Conservation (phyloP, 2,113 vertebrate genomes). For the Hypocryptadius cinnamomeus region DNA sequence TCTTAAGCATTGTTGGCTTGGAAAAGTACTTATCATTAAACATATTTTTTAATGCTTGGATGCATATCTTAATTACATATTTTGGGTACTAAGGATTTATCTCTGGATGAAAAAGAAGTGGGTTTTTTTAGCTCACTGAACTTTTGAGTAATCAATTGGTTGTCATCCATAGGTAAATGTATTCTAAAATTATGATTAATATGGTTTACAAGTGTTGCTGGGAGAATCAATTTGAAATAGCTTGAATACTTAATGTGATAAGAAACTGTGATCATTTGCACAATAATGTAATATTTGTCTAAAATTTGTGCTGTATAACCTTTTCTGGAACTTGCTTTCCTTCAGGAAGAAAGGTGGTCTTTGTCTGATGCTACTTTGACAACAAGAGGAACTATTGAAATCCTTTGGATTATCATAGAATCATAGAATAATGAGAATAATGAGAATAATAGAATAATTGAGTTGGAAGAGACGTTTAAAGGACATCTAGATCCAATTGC, state of each 20-base stretch:
- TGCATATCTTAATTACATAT: not conserved
- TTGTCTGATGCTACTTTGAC: not conserved
- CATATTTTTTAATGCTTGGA: not conserved
- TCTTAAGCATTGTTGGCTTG: not conserved
- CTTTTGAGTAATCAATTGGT: not conserved
- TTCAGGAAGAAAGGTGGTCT: not conserved
- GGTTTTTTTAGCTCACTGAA: not conserved
- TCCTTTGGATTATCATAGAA: not conserved
- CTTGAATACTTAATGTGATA: not conserved
- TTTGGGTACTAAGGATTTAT: not conserved
- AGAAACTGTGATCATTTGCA: not conserved
- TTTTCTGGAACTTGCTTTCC: not conserved
- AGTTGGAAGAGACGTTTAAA: not conserved
- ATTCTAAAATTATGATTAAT: conserved; percentile 8
- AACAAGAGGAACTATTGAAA: not conserved
- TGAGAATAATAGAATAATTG: not conserved
- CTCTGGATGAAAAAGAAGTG: not conserved
- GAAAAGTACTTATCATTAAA: not conserved
- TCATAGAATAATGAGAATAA: not conserved
- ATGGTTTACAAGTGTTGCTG: not conserved
- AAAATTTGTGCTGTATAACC: not conserved
- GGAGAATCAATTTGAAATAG: conserved; percentile 12
- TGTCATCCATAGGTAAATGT: not conserved
- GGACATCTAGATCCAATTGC: not conserved
- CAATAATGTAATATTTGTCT: not conserved